Conservation (phyloP, 1,140 invertebrate genomes). For the Meloidogyne floridensis region DNA sequence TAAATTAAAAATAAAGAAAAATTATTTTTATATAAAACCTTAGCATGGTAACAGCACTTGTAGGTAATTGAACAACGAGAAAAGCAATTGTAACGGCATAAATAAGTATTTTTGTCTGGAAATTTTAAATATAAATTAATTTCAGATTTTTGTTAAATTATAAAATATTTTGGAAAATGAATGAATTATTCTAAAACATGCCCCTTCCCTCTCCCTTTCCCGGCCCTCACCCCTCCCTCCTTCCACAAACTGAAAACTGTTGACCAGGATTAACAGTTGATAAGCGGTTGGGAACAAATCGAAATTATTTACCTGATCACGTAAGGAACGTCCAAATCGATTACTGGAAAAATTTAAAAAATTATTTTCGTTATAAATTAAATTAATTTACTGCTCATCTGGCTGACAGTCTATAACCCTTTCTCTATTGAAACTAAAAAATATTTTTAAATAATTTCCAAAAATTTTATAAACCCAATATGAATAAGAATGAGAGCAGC, state of each 20-base stretch:
- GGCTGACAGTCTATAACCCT: constrained; percentile 58
- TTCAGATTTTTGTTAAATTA: no score
- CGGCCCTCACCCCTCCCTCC: no score
- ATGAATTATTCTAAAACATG: no score
- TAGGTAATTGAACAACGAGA: constrained; percentile 63
- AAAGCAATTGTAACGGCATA: constrained; percentile 65
- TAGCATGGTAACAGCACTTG: constrained; percentile 56
- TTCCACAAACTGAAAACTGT: no score
- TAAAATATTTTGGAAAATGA: no score
- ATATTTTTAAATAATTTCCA: no score
- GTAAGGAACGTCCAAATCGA: constrained; percentile 61
- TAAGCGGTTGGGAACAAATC: no score
- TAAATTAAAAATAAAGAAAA: constrained; percentile 36
- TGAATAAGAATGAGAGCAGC: constrained; percentile 58
- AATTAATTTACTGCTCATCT: constrained; percentile 48
- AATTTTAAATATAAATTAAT: background rate
- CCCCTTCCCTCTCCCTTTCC: no score
- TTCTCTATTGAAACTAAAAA: constrained; percentile 47
- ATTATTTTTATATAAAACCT: constrained; percentile 22
- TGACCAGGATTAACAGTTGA: no score
- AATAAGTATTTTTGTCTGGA: constrained; percentile 59
- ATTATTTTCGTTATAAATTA: background rate
- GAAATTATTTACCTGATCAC: constrained; percentile 41
- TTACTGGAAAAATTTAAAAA: constrained; percentile 47
- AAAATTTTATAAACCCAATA: constrained; percentile 47